Evolutionary conservation across 2,113 vertebrate species (phyloP), one percentile per base, ranked within the genome.

Genomic region (Pleuronectes platessa): DNA sequence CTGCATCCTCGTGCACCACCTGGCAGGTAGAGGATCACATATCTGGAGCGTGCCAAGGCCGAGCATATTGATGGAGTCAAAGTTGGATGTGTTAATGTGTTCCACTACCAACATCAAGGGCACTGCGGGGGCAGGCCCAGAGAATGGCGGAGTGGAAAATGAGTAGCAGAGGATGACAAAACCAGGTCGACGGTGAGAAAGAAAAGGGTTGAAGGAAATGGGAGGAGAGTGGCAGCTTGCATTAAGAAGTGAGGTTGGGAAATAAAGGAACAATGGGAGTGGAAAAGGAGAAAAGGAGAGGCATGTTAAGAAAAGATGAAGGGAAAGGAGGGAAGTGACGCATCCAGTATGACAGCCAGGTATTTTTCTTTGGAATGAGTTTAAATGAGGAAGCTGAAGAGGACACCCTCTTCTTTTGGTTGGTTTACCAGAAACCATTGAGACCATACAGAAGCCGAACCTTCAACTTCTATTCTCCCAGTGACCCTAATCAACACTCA

Each of bases 41-140:
- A 80, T 74, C 37, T 75, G 31, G 55, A 60, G 73, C 4, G 1
- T 62, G 76, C 81, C 86, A 89, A 88, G 55, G 62, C 51, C 63
- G 79, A 63, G 67, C 70, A 74, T 74, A 86, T 86, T 84, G 76
- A 69, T 65, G 65, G 47, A 83, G 76, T 84, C 64, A 83, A 79
- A 85, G 76, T 84, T 85, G 83, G 81, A 90, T 83, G 76, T 86
- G 82, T 85, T 86, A 78, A 80, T 89, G 77, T 73, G 62, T 69
- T 65, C 71, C 59, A 61, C 59, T 63, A 76, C 61, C 82, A 87
- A 84, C 84, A 84, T 84, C 76, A 78, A 89, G 71, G 82, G 59
- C 68, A 76, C 62, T 69, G 82, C 63, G 64, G 78, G 78, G 42
- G 55, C 42, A 60, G 17, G 45, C 45, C 45, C 42, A 64, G 82